These are phyloP conservation scores for Stegodyphus mimosarum DNA, from an alignment of 1,140 invertebrate genomes.

Conservation along the genomic window DNA sequence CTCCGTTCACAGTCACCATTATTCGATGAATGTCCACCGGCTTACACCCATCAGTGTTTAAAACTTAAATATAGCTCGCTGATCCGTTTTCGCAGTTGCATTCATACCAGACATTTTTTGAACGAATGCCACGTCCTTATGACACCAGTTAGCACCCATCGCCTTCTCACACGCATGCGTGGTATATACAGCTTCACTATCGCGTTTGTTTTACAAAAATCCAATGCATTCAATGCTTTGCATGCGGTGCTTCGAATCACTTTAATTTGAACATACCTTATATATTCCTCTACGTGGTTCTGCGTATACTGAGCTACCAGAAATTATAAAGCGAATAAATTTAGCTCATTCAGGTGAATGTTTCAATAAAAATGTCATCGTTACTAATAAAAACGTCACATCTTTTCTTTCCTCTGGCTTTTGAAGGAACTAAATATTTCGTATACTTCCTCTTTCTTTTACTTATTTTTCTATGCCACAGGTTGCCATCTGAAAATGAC, in stretches of 20 bases:
- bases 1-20: too few relatives aligned
- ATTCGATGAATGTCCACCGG: too few relatives aligned
- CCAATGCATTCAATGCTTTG: background rate
- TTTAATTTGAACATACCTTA: background rate
- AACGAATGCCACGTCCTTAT: too few relatives aligned
- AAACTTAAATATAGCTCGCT: too few relatives aligned
- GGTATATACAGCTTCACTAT: too few relatives aligned
- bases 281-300: background rate
- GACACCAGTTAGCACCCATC: too few relatives aligned
- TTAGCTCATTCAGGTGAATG: conserved; percentile 8
- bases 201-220: background rate
- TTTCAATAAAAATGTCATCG: background rate
- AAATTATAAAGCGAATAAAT: conserved; percentile 12
- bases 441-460: too few relatives aligned
- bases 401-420: background rate
- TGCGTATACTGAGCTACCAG: background rate
- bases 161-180: too few relatives aligned
- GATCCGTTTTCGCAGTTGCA: too few relatives aligned
- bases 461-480: background rate
- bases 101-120: too few relatives aligned
- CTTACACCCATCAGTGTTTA: too few relatives aligned
- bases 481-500: background rate
- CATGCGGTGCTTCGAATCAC: background rate
- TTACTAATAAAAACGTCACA: conserved; percentile 3
- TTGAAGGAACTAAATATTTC: background rate